These are phyloP conservation scores for Spizaetus ornatus DNA, from an alignment of 2,113 vertebrate species.

Conservation along the genomic window DNA sequence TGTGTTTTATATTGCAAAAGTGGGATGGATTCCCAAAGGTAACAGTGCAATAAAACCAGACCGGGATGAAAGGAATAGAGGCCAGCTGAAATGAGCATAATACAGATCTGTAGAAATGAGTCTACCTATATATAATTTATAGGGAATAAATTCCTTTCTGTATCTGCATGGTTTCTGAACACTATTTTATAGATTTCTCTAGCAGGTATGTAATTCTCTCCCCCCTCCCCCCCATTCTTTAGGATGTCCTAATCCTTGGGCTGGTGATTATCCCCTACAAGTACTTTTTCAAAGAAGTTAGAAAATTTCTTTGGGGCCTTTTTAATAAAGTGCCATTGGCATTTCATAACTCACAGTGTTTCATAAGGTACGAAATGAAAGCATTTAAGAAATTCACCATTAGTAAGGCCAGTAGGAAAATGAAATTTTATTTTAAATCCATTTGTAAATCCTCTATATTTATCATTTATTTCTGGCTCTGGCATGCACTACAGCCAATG, in stretches of 20 bases:
- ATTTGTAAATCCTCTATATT: not conserved
- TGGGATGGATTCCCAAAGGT: slow-evolving; percentile 6
- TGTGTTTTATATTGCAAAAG: not conserved
- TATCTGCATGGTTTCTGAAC: not conserved
- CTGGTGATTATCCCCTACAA: not conserved
- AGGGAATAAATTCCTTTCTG: slow-evolving; percentile 23
- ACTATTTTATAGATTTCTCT: not conserved
- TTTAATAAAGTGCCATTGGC: not conserved
- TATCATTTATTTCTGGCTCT: not conserved
- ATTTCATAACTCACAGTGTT: not conserved
- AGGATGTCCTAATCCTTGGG: slow-evolving; percentile 1
- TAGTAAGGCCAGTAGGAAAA: not conserved
- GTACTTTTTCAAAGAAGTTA: not conserved
- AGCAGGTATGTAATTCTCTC: not conserved
- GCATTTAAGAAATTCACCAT: not conserved
- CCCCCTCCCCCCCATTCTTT: not conserved
- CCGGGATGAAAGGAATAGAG: not conserved
- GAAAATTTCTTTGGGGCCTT: not conserved
- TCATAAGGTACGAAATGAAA: not conserved
- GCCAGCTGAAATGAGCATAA: not conserved
- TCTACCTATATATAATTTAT: not conserved
- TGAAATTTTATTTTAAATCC: not conserved
- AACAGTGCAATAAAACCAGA: not conserved
- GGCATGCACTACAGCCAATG: not conserved
- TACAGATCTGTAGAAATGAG: not conserved